phyloP scores from a whole-genome alignment of 1,140 invertebrate species.

The Eupeodes corollae region DNA sequence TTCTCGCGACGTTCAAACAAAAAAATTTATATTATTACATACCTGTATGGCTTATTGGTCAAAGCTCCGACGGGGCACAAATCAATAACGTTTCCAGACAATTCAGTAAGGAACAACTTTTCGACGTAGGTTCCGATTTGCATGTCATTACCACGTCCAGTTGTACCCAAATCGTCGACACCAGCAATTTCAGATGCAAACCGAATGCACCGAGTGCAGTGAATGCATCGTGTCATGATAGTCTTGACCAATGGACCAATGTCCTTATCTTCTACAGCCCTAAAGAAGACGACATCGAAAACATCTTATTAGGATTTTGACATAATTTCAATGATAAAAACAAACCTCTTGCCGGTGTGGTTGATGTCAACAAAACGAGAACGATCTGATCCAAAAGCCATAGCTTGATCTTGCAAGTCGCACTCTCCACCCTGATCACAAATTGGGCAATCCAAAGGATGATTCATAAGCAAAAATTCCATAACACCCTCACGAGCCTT shows the following conservation, averaged over 20 bases:
- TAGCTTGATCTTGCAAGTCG: slow-evolving; percentile 95
- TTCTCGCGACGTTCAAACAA: not conserved
- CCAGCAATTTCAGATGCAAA: slow-evolving; percentile 96
- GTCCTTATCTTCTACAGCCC: slow-evolving; percentile 98
- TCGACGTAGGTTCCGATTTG: slow-evolving; percentile 98
- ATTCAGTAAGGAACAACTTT: slow-evolving; percentile 92
- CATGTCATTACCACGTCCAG: slow-evolving; percentile 91
- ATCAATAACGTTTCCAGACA: slow-evolving; percentile 98
- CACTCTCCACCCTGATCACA: slow-evolving; percentile 99
- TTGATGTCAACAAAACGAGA: slow-evolving; percentile 90
- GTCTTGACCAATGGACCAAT: slow-evolving; percentile 97
- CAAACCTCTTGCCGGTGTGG: slow-evolving; percentile 79
- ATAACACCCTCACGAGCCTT: slow-evolving; percentile 96
- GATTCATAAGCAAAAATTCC: slow-evolving; percentile 98
- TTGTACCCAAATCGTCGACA: slow-evolving; percentile 94
- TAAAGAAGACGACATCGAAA: slow-evolving; percentile 27
- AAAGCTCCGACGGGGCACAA: slow-evolving; percentile 97
- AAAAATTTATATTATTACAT: not conserved
- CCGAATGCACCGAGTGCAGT: slow-evolving; percentile 96
- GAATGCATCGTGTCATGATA: slow-evolving; percentile 99
- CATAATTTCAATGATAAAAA: slow-evolving; percentile 6
- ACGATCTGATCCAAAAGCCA: slow-evolving; percentile 97
- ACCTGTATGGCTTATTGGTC: slow-evolving; percentile 89
- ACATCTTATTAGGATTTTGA: slow-evolving; percentile 1
- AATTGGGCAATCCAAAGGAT: slow-evolving; percentile 98